These are phyloP conservation scores for Chloroclysta siterata DNA, from an alignment of 2,888 invertebrate genomes.

Conservation along the genomic window DNA sequence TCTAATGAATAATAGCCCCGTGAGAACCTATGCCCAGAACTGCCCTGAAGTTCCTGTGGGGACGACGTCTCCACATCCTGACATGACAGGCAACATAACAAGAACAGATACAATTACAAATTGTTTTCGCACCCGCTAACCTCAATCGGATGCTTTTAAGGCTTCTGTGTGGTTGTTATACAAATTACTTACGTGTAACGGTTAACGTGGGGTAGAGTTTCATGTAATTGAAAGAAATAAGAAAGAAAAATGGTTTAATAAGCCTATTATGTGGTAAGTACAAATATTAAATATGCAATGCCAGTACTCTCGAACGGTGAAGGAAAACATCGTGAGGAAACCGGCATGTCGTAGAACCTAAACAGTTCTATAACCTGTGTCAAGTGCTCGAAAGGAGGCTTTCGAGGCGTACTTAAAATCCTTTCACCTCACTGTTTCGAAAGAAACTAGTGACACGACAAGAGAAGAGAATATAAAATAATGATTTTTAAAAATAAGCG, in stretches of 20 bases:
- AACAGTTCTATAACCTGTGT: too few species aligned
- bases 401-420: too few species aligned
- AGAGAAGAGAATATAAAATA: too few species aligned
- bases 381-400: too few species aligned
- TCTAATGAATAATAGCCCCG: constrained; percentile 8
- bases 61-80: constrained; percentile 21
- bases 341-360: too few species aligned
- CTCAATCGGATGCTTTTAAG: constrained; percentile 23
- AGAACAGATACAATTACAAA: constrained; percentile 33
- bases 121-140: constrained; percentile 32
- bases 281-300: too few species aligned
- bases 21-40: constrained; percentile 11
- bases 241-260: background rate
- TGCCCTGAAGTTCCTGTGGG: constrained; percentile 13
- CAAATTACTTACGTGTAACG: constrained; percentile 15
- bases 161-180: constrained; percentile 31
- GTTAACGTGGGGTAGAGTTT: background rate
- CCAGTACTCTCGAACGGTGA: too few species aligned
- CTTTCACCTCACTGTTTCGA: too few species aligned
- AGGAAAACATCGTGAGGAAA: too few species aligned
- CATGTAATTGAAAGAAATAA: background rate
- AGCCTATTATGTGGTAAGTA: too few species aligned
- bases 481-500: too few species aligned
- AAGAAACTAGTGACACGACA: too few species aligned
- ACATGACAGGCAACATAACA: constrained; percentile 5